Base-by-base conservation (phyloP, 2,113 vertebrate species). In the Thermophis baileyi region DNA sequence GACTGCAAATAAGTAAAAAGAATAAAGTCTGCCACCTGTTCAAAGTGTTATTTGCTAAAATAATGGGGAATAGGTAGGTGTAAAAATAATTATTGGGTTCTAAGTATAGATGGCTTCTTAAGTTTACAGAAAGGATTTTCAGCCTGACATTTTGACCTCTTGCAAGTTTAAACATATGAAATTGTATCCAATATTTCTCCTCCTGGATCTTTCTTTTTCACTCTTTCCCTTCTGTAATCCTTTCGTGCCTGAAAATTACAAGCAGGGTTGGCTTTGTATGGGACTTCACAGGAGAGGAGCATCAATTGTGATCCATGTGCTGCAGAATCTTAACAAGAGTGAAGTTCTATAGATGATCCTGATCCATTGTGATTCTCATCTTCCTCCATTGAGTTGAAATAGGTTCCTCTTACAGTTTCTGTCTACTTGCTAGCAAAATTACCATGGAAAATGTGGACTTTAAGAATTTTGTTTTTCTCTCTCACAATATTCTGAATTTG, bases 1-100 rank as follows among this genome's bases (percentile, higher is more conserved):
- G 94, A 92, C 69, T 91, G 35, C 60, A 63, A 2, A 1, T 50
- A 95, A 95, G 49, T 81, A 94, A 89, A 86, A 11, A 92, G 87
- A 93, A 54, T 11, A 57, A 44, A 74, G 27, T 40, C 22, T 85
- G 69, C 49, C 87, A 90, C n/a, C 40, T 94, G 16, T 20, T 85
- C 3, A 7, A 74, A 74, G 63, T 74, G n/a, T 74, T 63, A 30
- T 63, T 63, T 74, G n/a, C n/a, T 74, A 74, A 74, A 74, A 74
- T 74, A 74, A 74, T 35, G 30, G 30, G 5, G n/a, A 55, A 74
- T 18, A 18, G 63, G 63, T 35, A 35, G 2, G n/a, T 74, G n/a
- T 74, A 63, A 46, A 24, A 25, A 35, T 88, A 40, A 88, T 87
- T 46, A 9, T 1, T 50, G 85, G 25, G 10, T 89, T 74, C 16